Evolutionary conservation across 1,140 invertebrate genomes (phyloP), one percentile per base, ranked within the genome.

Genomic region (Elymnias hypermnestra): DNA sequence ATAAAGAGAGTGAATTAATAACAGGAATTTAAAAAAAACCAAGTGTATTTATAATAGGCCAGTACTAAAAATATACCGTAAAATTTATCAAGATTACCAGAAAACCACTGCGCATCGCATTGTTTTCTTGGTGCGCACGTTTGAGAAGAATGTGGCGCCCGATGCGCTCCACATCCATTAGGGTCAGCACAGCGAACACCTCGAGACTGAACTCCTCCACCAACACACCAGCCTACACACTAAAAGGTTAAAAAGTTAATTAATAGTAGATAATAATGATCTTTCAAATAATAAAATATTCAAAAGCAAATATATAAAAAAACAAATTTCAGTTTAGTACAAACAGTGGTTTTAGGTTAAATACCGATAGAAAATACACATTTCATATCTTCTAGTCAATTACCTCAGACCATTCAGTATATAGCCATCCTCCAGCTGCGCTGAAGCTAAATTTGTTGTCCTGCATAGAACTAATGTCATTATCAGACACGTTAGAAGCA

Each of bases 81-180:
- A 28, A 12, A 12, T 28, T 9, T n/a, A 7, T 9, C 4, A 28
- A 28, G 1, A 38, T 23, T 64, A 86, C 86, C 66, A 10, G 78
- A 77, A 52, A 90, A 91, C 92, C 92, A 93, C 47, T 89, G 92
- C 1, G 88, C 81, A 40, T 87, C 87, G 49, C 86, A 87, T 23
- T 76, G 79, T 33, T 86, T 85, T 21, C 85, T 87, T 13, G 87
- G 86, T 19, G 87, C 68, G 57, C 91, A 93, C 3, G 87, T 69
- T 50, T 90, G 79, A 3, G 86, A 83, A 3, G 77, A 65, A 19
- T 72, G 61, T 1, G 90, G 90, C 17, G 87, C 86, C 8, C 82
- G 67, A 9, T 70, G 71, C 2, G 79, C 57, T 14, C 88, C 79
- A 60, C 91, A 92, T 2, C 83, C 85, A 3, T 74, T 45, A 0